Percentiles rank a stretch among this genome's conserved stretches.
phyloP scores from a whole-genome alignment of 2,888 invertebrate species.

The Lacanobia oleracea region DNA sequence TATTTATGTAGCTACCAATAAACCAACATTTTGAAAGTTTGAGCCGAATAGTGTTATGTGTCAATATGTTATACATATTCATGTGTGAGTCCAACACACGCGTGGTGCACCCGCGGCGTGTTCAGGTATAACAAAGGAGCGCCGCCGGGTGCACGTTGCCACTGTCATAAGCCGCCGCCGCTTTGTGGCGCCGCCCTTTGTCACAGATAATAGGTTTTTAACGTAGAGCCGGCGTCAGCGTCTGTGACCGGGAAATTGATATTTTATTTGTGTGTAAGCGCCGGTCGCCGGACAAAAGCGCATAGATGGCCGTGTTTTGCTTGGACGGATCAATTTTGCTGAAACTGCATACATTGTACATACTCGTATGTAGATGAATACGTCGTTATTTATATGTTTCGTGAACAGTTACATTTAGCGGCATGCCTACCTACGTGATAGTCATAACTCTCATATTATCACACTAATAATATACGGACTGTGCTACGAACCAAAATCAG shows the following conservation, averaged over 20 bases:
- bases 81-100: background rate
- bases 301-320: background rate
- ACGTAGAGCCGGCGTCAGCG: slow-evolving; percentile 7
- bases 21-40: background rate
- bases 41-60: background rate
- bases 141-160: background rate
- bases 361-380: background rate
- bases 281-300: slow-evolving; percentile 1
- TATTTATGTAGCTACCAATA: background rate
- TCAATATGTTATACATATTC: background rate
- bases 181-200: slow-evolving; percentile 25
- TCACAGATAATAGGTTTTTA: slow-evolving; percentile 8
- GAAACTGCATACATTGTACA: slow-evolving; percentile 1
- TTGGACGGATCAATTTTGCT: background rate
- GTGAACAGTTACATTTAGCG: background rate
- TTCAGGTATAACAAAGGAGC: slow-evolving; percentile 8
- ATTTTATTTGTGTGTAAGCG: slow-evolving; percentile 38
- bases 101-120: background rate
- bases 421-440: background rate
- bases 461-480: too few species aligned
- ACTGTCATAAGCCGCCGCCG: slow-evolving; percentile 8
- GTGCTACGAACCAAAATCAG: too few species aligned
- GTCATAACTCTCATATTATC: too few species aligned
- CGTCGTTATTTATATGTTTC: background rate
- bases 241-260: slow-evolving; percentile 17